phyloP scores from a whole-genome alignment of 2,113 vertebrate genomes.

The Stictonetta naevosa region DNA sequence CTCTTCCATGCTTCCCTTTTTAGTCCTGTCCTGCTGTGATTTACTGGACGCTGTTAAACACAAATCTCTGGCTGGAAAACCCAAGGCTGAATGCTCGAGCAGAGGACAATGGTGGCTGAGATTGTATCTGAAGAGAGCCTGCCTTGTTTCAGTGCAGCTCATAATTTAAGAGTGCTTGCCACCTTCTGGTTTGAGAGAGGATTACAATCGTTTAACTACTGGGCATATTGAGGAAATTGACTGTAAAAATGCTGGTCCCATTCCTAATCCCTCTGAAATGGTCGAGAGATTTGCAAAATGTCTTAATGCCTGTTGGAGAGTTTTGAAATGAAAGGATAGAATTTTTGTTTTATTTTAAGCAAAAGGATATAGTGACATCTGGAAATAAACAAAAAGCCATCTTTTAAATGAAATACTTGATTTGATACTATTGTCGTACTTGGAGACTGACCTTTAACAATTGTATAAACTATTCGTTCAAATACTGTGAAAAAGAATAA shows the following conservation, averaged over 20 bases:
- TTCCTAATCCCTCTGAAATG: not conserved
- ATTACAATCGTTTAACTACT: not conserved
- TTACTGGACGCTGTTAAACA: not conserved
- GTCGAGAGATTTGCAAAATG: not conserved
- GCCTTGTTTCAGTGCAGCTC: not conserved
- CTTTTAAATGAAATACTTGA: not conserved
- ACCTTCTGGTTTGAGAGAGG: slow-evolving; percentile 61
- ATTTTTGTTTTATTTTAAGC: not conserved
- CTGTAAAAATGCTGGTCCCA: not conserved
- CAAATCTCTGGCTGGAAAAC: not conserved
- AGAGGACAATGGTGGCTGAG: not conserved
- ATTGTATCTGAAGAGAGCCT: not conserved
- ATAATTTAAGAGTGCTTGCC: slow-evolving; percentile 69
- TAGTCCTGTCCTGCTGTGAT: not conserved
- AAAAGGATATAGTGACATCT: not conserved
- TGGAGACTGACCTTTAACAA: not conserved
- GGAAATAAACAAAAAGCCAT: not conserved
- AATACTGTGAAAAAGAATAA: not conserved
- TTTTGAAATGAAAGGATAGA: not conserved
- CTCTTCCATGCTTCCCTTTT: not conserved
- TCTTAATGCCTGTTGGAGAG: not conserved
- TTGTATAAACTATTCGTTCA: not conserved
- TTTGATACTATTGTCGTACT: not conserved
- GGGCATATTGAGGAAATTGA: not conserved
- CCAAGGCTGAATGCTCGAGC: not conserved